Evolutionary conservation across 2,113 vertebrate genomes (phyloP).

Genomic region (Pionites leucogaster): DNA sequence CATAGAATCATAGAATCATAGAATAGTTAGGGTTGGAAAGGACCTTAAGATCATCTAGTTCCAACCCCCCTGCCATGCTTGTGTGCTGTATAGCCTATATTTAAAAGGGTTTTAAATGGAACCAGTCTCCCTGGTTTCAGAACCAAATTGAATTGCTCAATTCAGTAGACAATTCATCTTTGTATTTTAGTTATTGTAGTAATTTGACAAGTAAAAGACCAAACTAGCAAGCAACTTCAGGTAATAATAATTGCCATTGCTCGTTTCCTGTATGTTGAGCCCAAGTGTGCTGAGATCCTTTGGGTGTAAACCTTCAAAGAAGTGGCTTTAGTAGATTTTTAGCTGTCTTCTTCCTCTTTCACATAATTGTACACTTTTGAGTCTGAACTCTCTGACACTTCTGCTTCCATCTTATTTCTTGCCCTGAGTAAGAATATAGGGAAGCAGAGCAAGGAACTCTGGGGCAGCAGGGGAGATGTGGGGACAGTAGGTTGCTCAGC

Average conservation of each 20-base stretch:
- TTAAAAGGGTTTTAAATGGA: background rate
- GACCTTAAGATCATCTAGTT: too few species aligned
- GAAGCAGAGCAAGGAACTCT: background rate
- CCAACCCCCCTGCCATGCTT: background rate
- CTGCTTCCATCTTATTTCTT: background rate
- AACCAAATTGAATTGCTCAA: background rate
- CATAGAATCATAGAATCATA: too few species aligned
- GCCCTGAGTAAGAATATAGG: background rate
- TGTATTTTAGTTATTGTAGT: background rate
- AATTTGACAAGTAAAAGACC: background rate
- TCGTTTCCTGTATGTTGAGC: background rate
- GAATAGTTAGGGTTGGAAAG: too few species aligned
- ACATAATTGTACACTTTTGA: background rate
- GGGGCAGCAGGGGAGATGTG: background rate
- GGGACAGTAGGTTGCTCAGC: background rate
- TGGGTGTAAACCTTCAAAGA: background rate
- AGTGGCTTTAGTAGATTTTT: background rate
- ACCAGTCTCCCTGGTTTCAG: background rate
- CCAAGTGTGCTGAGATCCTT: background rate
- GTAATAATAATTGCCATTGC: background rate
- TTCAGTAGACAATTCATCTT: background rate
- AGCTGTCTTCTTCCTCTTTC: background rate
- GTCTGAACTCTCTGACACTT: background rate
- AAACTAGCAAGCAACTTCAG: background rate
- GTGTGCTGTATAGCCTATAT: background rate